These are phyloP conservation scores for Halcyon chelicuti DNA, from an alignment of 2,797 vertebrate species.

Conservation along the genomic window DNA sequence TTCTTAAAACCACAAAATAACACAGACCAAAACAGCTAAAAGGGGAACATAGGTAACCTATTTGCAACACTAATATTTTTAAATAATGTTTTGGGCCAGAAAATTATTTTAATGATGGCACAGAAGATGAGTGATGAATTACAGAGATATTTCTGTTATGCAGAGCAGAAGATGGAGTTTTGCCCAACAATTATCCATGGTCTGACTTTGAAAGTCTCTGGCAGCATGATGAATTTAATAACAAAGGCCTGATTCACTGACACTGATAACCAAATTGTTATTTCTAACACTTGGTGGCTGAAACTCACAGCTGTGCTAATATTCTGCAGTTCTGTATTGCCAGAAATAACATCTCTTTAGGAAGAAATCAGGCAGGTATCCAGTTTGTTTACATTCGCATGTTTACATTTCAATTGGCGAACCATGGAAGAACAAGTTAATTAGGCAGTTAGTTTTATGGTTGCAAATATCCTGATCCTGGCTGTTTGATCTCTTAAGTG, in stretches of 20 bases:
- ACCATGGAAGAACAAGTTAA: slow-evolving; percentile 8
- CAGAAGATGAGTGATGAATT: slow-evolving; percentile 9
- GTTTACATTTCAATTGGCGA: slow-evolving; percentile 38
- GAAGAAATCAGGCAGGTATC: slow-evolving; percentile 50
- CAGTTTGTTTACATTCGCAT: not conserved
- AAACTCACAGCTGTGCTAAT: not conserved
- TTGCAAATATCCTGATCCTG: not conserved
- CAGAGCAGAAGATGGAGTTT: not conserved
- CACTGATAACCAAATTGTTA: slow-evolving; percentile 22
- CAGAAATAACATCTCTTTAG: slow-evolving; percentile 32
- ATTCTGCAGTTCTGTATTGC: not conserved
- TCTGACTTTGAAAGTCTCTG: slow-evolving; percentile 51
- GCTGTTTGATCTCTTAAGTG: not conserved
- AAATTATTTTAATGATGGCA: not conserved
- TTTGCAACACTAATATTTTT: not conserved
- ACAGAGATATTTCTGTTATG: slow-evolving; percentile 31
- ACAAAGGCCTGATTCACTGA: slow-evolving; percentile 54
- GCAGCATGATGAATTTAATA: slow-evolving; percentile 48
- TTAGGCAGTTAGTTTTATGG: not conserved
- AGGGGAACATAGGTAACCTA: not conserved
- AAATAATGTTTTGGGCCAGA: not conserved
- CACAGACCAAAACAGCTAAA: not conserved
- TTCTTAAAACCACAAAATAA: not conserved
- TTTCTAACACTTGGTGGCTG: slow-evolving; percentile 10
- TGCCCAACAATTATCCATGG: slow-evolving; percentile 38